A percentile compares a stretch with the other conserved stretches of the same genome.
Conservation (phyloP, 2,797 vertebrate genomes). For the Lutjanus campechanus region DNA sequence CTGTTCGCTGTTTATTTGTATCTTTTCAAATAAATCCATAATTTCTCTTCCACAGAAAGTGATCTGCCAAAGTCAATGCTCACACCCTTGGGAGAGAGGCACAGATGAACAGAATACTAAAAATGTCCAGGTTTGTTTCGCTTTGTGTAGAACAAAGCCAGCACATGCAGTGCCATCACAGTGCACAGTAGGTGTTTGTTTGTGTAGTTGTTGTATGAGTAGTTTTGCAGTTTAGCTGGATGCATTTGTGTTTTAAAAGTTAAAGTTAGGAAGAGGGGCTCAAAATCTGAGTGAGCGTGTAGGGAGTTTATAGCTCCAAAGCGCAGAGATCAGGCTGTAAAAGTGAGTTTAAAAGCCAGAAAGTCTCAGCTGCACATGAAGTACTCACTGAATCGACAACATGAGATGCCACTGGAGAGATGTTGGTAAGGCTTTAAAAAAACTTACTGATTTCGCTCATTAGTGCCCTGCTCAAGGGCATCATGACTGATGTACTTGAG, state of each 20-base stretch:
- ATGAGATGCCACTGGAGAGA: background rate
- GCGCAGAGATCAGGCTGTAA: background rate
- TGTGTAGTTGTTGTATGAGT: background rate
- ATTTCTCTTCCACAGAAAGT: conserved; percentile 35
- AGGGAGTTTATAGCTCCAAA: background rate
- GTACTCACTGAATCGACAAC: background rate
- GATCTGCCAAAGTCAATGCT: conserved; percentile 40
- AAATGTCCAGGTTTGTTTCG: conserved; percentile 31
- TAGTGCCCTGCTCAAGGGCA: conserved; percentile 11
- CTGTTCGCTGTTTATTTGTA: conserved; percentile 37
- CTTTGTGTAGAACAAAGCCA: conserved; percentile 32
- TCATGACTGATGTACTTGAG: conserved; percentile 5
- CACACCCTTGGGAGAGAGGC: conserved; percentile 28
- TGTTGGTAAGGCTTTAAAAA: conserved; percentile 5
- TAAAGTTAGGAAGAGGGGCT: background rate
- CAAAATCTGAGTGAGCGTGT: background rate
- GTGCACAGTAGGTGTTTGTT: conserved; percentile 25
- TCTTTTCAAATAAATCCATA: conserved; percentile 42
- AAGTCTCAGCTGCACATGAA: background rate
- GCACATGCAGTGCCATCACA: conserved; percentile 26
- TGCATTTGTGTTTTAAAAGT: conserved; percentile 17
- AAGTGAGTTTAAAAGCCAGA: background rate
- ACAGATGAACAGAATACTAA: conserved; percentile 52
- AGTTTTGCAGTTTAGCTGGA: conserved; percentile 5
- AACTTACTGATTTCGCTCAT: background rate